Evolutionary conservation across 2,797 vertebrate species (phyloP).

Genomic region (Oreortyx pictus): DNA sequence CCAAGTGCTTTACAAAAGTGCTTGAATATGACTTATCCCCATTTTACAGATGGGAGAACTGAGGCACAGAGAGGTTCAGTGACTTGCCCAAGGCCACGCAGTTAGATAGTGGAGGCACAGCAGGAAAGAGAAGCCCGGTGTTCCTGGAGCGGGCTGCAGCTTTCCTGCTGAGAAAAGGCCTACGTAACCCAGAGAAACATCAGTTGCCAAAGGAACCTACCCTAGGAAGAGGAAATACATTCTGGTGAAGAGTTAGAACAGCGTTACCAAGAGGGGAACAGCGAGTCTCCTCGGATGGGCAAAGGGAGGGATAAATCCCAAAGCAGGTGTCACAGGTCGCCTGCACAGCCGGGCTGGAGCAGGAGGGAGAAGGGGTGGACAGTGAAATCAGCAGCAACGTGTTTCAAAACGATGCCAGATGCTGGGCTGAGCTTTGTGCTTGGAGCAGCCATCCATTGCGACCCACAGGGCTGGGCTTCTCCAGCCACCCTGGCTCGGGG

Average conservation of each 20-base stretch:
- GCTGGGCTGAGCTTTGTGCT: constrained; percentile 24
- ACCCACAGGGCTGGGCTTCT: background rate
- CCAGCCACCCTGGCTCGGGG: background rate
- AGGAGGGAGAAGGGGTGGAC: background rate
- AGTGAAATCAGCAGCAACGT: background rate
- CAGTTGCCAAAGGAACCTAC: background rate
- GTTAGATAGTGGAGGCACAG: constrained; percentile 58
- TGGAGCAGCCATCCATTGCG: background rate
- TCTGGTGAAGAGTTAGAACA: constrained; percentile 49
- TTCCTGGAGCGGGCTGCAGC: background rate
- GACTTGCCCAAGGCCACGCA: constrained; percentile 70
- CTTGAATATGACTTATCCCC: constrained; percentile 63
- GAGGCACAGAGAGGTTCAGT: constrained; percentile 65
- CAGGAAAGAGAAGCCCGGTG: constrained; percentile 6
- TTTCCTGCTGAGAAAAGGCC: constrained; percentile 25
- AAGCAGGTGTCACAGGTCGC: background rate
- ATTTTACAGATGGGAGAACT: constrained; percentile 71
- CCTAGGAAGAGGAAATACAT: constrained; percentile 41
- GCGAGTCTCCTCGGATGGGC: background rate
- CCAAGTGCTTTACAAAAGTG: constrained; percentile 53
- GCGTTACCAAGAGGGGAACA: background rate
- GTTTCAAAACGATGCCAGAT: background rate
- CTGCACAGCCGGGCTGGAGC: background rate
- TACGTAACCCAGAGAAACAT: constrained; percentile 47
- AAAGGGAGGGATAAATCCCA: background rate